phyloP scores from a whole-genome alignment of 2,888 invertebrate species.

The Drosophila putrida region DNA sequence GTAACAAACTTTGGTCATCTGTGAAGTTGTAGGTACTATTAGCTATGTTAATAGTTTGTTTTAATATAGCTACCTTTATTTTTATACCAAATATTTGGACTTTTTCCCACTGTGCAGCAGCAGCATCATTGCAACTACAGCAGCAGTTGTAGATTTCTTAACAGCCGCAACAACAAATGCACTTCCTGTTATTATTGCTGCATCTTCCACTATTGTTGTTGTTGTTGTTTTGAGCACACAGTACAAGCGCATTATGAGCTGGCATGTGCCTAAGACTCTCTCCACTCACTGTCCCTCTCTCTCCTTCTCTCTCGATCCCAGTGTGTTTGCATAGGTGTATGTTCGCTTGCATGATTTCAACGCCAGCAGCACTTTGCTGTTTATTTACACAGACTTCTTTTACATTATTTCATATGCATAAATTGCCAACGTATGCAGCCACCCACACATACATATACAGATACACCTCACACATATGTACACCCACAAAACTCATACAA shows the following conservation, averaged over 20 bases:
- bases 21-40: no score
- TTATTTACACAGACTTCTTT: conserved; percentile 78
- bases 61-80: no score
- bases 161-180: conserved; percentile 73
- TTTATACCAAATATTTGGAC: no score
- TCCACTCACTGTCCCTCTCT: conserved; percentile 1
- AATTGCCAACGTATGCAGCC: conserved; percentile 61
- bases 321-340: conserved; percentile 73
- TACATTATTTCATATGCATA: conserved; percentile 74
- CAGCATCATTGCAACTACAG: conserved; percentile 24
- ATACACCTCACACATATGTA: conserved; percentile 7
- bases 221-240: conserved; percentile 39
- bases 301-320: background rate
- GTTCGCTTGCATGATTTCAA: conserved; percentile 72
- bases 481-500: conserved; percentile 29
- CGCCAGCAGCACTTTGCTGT: conserved; percentile 79
- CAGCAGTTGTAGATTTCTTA: conserved; percentile 66
- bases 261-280: conserved; percentile 25
- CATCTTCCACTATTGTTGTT: conserved; percentile 33
- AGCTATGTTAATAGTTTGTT: no score
- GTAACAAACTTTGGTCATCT: no score
- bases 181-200: conserved; percentile 77
- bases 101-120: background rate
- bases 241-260: conserved; percentile 61
- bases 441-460: conserved; percentile 40